These are phyloP conservation scores for Buathra laborator DNA, from an alignment of 2,888 invertebrate genomes.

Conservation along the genomic window DNA sequence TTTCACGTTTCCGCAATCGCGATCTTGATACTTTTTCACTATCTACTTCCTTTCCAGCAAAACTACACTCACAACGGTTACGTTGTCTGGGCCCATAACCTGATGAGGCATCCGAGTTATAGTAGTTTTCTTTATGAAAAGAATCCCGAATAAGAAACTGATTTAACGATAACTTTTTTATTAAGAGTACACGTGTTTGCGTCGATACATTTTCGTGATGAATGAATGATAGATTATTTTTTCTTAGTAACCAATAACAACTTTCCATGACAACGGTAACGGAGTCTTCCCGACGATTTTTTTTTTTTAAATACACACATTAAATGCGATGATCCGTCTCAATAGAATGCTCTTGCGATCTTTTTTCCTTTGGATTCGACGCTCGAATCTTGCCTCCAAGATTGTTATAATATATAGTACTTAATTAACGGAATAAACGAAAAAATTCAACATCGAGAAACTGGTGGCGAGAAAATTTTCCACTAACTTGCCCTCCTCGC, in stretches of 20 bases:
- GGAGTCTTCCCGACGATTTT: too few species aligned
- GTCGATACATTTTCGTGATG: too few species aligned
- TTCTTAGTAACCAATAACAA: too few species aligned
- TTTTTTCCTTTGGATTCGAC: not conserved
- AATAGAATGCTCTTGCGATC: not conserved
- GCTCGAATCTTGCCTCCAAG: not conserved
- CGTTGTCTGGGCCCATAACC: constrained; percentile 56
- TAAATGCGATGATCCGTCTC: too few species aligned
- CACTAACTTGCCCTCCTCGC: not conserved
- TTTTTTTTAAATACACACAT: too few species aligned
- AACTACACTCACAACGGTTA: not conserved
- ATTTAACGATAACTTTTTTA: too few species aligned
- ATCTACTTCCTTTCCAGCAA: constrained; percentile 1
- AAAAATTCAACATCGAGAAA: not conserved
- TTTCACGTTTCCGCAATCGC: not conserved
- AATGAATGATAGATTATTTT: too few species aligned
- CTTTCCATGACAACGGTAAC: too few species aligned
- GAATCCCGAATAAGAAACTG: too few species aligned
- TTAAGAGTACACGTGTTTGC: too few species aligned
- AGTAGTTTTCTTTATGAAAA: too few species aligned
- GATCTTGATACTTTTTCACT: not conserved
- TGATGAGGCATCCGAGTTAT: not conserved
- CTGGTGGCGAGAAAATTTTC: not conserved
- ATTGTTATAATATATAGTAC: not conserved
- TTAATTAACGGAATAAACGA: not conserved